Conservation (phyloP, 2,888 invertebrate genomes). For the Ypsolopha sequella region DNA sequence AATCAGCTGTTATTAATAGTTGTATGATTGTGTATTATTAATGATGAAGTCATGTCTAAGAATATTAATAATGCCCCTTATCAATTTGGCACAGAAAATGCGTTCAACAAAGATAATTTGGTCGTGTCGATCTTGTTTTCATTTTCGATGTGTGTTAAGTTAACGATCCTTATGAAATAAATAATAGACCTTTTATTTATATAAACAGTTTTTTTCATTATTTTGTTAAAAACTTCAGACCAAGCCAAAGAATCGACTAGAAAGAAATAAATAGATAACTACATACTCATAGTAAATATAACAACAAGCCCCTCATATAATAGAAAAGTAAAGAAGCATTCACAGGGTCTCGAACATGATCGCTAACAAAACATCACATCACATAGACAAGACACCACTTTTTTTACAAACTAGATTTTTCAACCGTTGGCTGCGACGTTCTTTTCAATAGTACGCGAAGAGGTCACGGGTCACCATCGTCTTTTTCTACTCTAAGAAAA, state of each 20-base stretch:
- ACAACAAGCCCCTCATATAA: no score
- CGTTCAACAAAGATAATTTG: no score
- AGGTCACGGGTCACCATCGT: constrained; percentile 63
- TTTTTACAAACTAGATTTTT: constrained; percentile 48
- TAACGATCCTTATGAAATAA: no score
- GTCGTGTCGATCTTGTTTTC: no score
- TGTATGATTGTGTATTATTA: constrained; percentile 32
- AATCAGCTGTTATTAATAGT: constrained; percentile 40
- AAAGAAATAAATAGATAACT: no score
- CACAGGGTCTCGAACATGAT: neutral
- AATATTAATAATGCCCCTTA: neutral
- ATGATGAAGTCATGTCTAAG: constrained; percentile 24
- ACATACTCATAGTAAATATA: no score
- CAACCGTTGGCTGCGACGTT: constrained; percentile 31
- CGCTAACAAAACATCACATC: neutral
- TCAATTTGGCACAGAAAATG: neutral
- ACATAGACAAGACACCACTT: constrained; percentile 28
- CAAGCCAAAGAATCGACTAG: no score
- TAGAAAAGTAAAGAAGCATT: no score
- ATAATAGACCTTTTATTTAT: no score
- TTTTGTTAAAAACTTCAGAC: no score
- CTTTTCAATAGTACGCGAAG: constrained; percentile 35
- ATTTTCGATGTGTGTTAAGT: no score
- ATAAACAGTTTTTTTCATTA: no score
- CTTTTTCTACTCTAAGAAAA: constrained; percentile 53